Evolutionary conservation across 37 sponge, comb jelly and placozoan species (phyloP).

Genomic region (Chondrosia reniformis): DNA sequence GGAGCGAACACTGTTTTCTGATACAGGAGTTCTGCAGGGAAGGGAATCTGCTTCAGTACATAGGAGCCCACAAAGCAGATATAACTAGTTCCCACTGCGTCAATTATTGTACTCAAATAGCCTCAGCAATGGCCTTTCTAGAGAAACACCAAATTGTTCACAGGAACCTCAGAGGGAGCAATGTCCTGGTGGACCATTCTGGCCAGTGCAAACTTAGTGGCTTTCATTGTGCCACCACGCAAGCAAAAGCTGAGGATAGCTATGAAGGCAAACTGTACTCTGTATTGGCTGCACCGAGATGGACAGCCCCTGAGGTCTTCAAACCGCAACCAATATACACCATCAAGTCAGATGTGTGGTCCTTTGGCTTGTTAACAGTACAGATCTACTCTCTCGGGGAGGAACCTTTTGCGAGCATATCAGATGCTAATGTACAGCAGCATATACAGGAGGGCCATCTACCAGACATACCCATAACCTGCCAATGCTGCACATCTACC

Average conservation of each 20-base stretch:
- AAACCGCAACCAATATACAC: background rate
- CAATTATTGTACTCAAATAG: background rate
- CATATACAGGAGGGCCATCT: background rate
- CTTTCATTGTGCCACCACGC: background rate
- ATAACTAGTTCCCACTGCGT: background rate
- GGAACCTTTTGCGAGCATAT: background rate
- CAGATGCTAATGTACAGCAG: background rate
- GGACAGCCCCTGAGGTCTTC: slow-evolving; percentile 14
- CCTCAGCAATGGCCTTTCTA: slow-evolving; percentile 20
- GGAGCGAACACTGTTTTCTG: background rate
- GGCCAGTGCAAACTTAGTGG: slow-evolving; percentile 1
- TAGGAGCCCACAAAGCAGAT: background rate
- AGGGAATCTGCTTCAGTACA: background rate
- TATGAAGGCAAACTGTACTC: background rate
- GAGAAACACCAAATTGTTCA: background rate
- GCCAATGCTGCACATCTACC: too few species aligned
- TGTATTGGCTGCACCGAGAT: background rate
- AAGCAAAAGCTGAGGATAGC: background rate
- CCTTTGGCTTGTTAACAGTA: background rate
- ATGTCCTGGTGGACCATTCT: background rate
- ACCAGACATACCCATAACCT: background rate
- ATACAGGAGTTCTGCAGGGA: background rate
- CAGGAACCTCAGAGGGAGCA: background rate
- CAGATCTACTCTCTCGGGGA: background rate
- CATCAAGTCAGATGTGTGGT: slow-evolving; percentile 20